Base-by-base conservation (phyloP, 2,797 vertebrate genomes). In the Malacoctenus gilli region DNA sequence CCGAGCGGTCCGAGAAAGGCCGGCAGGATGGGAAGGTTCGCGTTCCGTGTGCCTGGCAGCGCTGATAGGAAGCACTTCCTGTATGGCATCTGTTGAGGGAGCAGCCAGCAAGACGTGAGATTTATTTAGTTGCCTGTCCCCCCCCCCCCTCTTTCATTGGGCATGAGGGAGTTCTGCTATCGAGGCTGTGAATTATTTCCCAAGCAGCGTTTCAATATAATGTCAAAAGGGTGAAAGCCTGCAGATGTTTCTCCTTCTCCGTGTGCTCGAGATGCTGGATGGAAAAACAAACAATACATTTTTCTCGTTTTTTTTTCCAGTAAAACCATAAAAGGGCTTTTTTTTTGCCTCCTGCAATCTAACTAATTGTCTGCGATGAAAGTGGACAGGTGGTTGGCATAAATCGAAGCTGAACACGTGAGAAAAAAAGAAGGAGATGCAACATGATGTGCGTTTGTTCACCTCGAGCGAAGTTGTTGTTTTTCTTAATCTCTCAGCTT, bases 201-300 rank as follows among this genome's bases (percentile, higher is more conserved):
- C 83, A 83, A 78, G 78, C 73, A 70, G 62, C 22, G 38, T 85
- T 77, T 85, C 68, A 78, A 36, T 78, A 68, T 56, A 53, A 78
- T 53, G 78, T 83, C 80, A 84, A 71, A 72, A 46, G 73, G 75
- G 79, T 68, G 78, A 85, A 73, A 79, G 79, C 68, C 80, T 54
- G 64, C 75, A 83, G 69, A 82, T 84, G 80, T 78, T 77, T n/a
- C 54, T 21, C 35, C 64, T 68, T 66, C 53, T 51, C 67, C 69
- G 75, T 77, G 59, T 59, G 49, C 48, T 79, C 32, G 76, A 85
- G 71, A 80, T 82, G 65, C 44, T 44, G 50, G 65, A 79, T 80
- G 80, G 84, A 87, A 87, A 87, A 89, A 85, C 69, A 85, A 88
- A 85, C 80, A 81, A 34, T 52, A 55, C 54, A 13, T 62, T 77